Evolutionary conservation across 92 coral and sea anemone genomes (phyloP), one percentile per base, ranked within the genome.

Genomic region (Micromussa lordhowensis): DNA sequence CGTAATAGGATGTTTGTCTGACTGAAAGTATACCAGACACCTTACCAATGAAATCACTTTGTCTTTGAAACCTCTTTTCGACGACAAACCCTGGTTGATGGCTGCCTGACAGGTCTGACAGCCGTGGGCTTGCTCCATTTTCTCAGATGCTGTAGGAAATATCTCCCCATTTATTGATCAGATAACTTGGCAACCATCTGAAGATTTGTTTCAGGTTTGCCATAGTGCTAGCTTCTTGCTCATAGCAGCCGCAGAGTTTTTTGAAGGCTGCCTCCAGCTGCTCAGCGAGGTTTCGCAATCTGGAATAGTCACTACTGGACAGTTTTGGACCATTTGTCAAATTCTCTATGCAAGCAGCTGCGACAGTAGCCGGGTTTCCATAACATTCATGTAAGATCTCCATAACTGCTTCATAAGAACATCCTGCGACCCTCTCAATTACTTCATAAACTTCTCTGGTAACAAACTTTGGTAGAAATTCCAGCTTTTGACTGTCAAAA

Each of bases 401-500:
- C 32, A 92, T 44, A 24, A 86, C 44, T 30, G 64, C 93, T 24
- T 84, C 81, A 80, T 91, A 93, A 34, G 93, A 71, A 75, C 96
- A 88, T 24, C 96, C 93, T 14, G 92, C 54, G 18, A 78, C 87
- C 77, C 90, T 79, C 58, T 81, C 82, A 21, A 85, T 85, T 9
- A 94, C 87, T 63, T 88, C 94, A 55, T 83, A 88, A 9, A 89
- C 92, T 40, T 93, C 94, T 32, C 96, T 89, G 89, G 76, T 53
- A 91, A n/a, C n/a, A n/a, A n/a, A n/a, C n/a, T n/a, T n/a, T n/a
- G n/a, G n/a, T n/a, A n/a, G n/a, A n/a, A n/a, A 93, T 76, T 91
- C 92, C 16, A 91, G 51, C 31, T 85, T 88, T 49, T 91, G 92
- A 53, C 84, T 86, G 80, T 86, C 91, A 74, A n/a, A n/a, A n/a